Evolutionary conservation across 1,140 invertebrate species (phyloP).

Genomic region (Belonocnema kinseyi): DNA sequence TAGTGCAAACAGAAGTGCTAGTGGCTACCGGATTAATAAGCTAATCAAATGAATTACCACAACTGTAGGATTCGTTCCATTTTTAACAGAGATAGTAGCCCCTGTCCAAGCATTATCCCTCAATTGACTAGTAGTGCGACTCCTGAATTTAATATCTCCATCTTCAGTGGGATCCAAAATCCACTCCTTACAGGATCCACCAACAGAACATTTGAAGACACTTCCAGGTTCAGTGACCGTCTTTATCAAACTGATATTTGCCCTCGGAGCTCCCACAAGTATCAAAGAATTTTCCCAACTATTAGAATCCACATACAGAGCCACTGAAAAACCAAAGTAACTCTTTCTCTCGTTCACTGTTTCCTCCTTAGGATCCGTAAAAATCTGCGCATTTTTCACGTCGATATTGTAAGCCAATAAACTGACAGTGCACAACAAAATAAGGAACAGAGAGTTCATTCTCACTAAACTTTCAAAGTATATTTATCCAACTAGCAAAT

Average conservation of each 20-base stretch:
- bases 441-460: background rate
- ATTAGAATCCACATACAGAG: conserved; percentile 45
- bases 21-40: too few relatives aligned
- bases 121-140: background rate
- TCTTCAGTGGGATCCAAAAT: conserved; percentile 37
- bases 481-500: too few relatives aligned
- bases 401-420: conserved; percentile 55
- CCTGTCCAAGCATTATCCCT: conserved; percentile 59
- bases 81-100: conserved; percentile 54
- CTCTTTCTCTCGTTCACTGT: conserved; percentile 37
- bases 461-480: background rate
- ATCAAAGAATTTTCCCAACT: conserved; percentile 40
- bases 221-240: conserved; percentile 57
- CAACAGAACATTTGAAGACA: conserved; percentile 55
- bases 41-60: conserved; percentile 47
- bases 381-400: conserved; percentile 42
- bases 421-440: background rate
- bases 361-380: conserved; percentile 44
- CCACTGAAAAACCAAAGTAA: conserved; percentile 62
- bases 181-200: conserved; percentile 48
- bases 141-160: conserved; percentile 40
- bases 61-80: conserved; percentile 50
- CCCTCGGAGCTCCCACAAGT: conserved; percentile 60
- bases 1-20: too few relatives aligned
- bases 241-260: conserved; percentile 44